Base-by-base conservation (phyloP, 2,797 vertebrate genomes). In the Argyrosomus regius region DNA sequence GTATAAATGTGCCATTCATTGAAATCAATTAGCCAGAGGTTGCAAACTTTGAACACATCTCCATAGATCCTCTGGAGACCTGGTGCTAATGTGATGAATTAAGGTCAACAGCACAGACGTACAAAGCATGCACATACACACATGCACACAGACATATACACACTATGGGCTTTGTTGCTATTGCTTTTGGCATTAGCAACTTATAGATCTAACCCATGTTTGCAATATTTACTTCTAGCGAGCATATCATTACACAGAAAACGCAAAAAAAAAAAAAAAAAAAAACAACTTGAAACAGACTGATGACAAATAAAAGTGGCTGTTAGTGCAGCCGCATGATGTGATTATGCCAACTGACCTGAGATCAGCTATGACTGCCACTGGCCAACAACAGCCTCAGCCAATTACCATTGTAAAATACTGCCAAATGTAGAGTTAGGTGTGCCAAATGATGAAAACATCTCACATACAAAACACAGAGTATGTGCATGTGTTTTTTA, bases 21-120 rank as follows among this genome's bases (percentile, higher is more conserved):
- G 86, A 83, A 93, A 92, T 93, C 82, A 92, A 92, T 93, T 93
- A 93, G 89, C 89, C 43, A 3, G 60, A 31, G 82, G 80, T 77
- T 82, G 71, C 72, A 78, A 87, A 88, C 76, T 88, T 85, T 79
- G 68, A 88, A 83, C 81, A 77, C 84, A 85, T 87, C 85, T 82
- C 73, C 82, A 79, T 62, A 69, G 20, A 64, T 28, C 43, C 86
- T 85, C 86, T 24, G 14, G 91, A 86, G 89, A 88, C 26, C 28
- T 52, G 31, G 57, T 72, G 72, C 58, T 83, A 81, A 88, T 88
- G 65, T 86, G 81, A 87, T 77, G 78, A 90, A 92, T 88, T 88
- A 89, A 77, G 85, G 82, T 89, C 85, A 89, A 65, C 54, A 58
- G 58, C 66, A 57, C 52, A 28, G 13, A 83, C 64, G 56, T 52